Base-by-base conservation (phyloP, 2,888 invertebrate species). In the Selenia dentaria region DNA sequence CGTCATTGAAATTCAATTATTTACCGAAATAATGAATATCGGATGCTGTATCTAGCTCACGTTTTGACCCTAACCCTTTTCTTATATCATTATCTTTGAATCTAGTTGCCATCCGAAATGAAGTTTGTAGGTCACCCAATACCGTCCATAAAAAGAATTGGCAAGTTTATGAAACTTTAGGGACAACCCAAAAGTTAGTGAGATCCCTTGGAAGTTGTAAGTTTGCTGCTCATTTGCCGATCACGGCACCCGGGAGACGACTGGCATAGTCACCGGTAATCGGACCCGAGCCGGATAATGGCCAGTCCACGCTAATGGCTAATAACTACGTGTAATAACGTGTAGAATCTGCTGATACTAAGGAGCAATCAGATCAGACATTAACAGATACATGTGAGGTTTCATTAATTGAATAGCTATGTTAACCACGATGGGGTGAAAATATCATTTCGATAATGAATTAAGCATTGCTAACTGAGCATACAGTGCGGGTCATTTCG, bases 121-220 rank as follows among this genome's bases (percentile, higher is more conserved):
- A 35, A 46, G 35, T 51, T 51, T 48, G 28, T 33, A 48, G 54
- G 52, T 52, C 47, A 47, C 45, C 39, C 44, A 32, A 47, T 47
- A 51, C 41, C 36, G 48, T 46, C 43, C 32, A 65, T 61, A 59
- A 62, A 65, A 69, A 64, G 58, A 55, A 47, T 42, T 56, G 56
- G 42, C 46, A 53, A 64, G 54, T 56, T 54, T 57, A 57, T 52
- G 9, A 38, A 58, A 66, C 57, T 57, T 67, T 56, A 35, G 53
- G 60, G 54, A 40, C 51, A 49, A 54, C 59, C 65, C 58, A 37
- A 61, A 70, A 70, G 59, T 66, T 64, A 46, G 50, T 29, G 38
- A 34, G 35, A 38, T 47, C 53, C 53, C 42, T 43, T 26, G 22
- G 50, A 51, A 49, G 41, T 40, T 42, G 43, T 36, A 46, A 54